Conservation (phyloP, 2,888 invertebrate species). For the Habrosyne pyritoides region DNA sequence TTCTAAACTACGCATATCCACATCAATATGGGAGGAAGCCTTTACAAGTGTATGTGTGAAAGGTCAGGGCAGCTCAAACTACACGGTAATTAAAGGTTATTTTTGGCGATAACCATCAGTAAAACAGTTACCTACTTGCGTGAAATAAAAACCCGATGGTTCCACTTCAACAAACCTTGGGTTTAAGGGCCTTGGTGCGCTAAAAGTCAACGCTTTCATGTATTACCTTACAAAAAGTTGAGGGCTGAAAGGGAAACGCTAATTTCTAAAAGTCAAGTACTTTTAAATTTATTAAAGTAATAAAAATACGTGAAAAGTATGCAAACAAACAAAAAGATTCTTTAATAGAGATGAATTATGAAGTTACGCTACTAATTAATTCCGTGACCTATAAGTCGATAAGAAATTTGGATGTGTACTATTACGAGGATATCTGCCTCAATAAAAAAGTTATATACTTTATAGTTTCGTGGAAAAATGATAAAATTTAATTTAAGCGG, state of each 20-base stretch:
- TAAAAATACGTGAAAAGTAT: too few species aligned
- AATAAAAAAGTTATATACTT: not conserved
- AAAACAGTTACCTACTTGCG: constrained; percentile 78
- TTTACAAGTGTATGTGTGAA: constrained; percentile 67
- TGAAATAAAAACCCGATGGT: constrained; percentile 76
- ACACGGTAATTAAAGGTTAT: constrained; percentile 83
- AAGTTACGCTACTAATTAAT: not conserved
- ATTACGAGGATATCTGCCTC: not conserved
- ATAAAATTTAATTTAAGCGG: not conserved
- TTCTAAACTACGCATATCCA: constrained; percentile 54
- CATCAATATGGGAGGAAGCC: constrained; percentile 50
- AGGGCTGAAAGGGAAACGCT: constrained; percentile 29
- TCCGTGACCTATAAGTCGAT: not conserved
- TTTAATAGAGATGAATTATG: too few species aligned
- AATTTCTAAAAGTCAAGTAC: not conserved
- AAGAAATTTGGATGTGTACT: not conserved
- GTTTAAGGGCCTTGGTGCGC: constrained; percentile 56
- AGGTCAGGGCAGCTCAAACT: constrained; percentile 81
- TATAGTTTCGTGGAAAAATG: not conserved
- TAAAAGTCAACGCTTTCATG: constrained; percentile 66
- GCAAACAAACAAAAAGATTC: too few species aligned
- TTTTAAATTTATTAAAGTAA: not conserved
- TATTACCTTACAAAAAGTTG: constrained; percentile 38
- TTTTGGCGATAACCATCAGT: constrained; percentile 82
- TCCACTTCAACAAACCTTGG: constrained; percentile 65